phyloP scores from a whole-genome alignment of 2,888 invertebrate genomes.

The Xiphydria camelus region DNA sequence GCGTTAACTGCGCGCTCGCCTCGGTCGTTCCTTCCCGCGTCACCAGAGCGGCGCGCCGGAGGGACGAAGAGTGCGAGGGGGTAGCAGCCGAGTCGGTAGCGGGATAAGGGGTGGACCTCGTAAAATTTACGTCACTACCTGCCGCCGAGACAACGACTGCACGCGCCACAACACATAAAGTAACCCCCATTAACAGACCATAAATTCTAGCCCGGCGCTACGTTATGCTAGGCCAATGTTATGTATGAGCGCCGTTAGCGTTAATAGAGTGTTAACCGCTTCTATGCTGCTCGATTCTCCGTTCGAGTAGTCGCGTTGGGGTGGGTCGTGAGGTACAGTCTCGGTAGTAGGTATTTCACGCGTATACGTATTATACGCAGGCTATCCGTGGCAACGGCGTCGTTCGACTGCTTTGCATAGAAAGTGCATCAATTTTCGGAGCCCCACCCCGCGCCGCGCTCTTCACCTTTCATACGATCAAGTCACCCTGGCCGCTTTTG shows the following conservation, averaged over 20 bases:
- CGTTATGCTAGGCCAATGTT: constrained; percentile 37
- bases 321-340: constrained; percentile 60
- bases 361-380: constrained; percentile 1
- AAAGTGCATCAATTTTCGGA: constrained; percentile 52
- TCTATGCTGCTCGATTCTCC: constrained; percentile 51
- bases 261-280: constrained; percentile 58
- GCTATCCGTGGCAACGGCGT: constrained; percentile 20
- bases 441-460: constrained; percentile 13
- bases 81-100: constrained; percentile 16
- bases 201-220: constrained; percentile 48
- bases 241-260: constrained; percentile 57
- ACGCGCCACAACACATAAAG: constrained; percentile 49
- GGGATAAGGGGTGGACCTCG: constrained; percentile 26
- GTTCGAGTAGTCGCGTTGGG: constrained; percentile 32
- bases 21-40: no score
- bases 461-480: constrained; percentile 19
- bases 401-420: constrained; percentile 52
- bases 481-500: constrained; percentile 31
- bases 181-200: constrained; percentile 55
- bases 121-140: constrained; percentile 43
- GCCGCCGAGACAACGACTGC: constrained; percentile 37
- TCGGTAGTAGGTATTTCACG: background rate
- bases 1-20: no score
- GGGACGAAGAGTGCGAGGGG: constrained; percentile 7
- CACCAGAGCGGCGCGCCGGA: constrained; percentile 8